A percentile compares a stretch with the other conserved stretches of the same genome.
These are phyloP conservation scores for Pangasius krempfi DNA, from an alignment of 2,797 vertebrate species.

Conservation along the genomic window DNA sequence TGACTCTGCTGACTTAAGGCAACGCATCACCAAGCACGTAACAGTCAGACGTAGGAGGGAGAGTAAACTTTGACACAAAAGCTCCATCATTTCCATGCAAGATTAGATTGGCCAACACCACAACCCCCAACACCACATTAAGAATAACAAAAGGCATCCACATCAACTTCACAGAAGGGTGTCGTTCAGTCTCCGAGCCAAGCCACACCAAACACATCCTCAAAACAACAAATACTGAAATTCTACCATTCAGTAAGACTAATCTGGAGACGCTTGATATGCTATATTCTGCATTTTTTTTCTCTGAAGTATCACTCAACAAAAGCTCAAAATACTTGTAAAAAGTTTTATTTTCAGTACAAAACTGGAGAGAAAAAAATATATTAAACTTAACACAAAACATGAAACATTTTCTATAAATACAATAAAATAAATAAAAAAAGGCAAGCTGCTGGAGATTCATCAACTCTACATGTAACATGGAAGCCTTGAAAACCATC, in stretches of 20 bases:
- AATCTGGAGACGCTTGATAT: too few relatives aligned
- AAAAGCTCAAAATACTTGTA: constrained; percentile 29
- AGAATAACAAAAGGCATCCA: constrained; percentile 49
- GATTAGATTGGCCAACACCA: constrained; percentile 44
- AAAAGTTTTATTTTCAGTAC: constrained; percentile 76
- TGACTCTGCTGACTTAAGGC: not conserved
- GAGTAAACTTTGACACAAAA: constrained; percentile 49
- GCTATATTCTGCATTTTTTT: not conserved
- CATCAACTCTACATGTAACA: constrained; percentile 68
- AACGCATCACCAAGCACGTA: not conserved
- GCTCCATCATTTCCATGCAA: constrained; percentile 52
- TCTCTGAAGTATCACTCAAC: not conserved
- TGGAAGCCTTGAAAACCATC: constrained; percentile 40
- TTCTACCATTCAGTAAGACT: not conserved
- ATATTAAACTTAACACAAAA: constrained; percentile 85
- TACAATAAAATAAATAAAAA: constrained; percentile 84
- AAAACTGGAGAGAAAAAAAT: constrained; percentile 73
- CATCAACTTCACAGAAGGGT: constrained; percentile 26
- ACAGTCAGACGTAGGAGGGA: constrained; percentile 10
- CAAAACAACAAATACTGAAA: not conserved
- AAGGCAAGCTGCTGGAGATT: constrained; percentile 75
- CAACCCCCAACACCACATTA: constrained; percentile 41
- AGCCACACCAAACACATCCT: not conserved
- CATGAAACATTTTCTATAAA: constrained; percentile 81
- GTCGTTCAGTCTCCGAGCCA: not conserved